These are phyloP conservation scores for Babyrousa celebensis DNA, from an alignment of 2,797 vertebrate genomes.

Conservation along the genomic window DNA sequence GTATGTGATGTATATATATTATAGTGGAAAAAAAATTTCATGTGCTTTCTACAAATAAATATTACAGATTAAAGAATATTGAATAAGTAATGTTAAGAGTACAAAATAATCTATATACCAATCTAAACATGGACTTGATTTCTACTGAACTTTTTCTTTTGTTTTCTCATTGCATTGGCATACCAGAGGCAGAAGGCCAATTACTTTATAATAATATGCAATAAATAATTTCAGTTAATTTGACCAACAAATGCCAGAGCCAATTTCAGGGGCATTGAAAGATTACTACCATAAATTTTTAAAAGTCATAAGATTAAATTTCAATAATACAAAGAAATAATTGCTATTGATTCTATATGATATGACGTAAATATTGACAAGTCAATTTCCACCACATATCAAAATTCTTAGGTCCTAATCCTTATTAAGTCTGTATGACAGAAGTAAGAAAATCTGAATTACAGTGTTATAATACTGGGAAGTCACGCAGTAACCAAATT, in stretches of 20 bases:
- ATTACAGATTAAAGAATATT: conserved; percentile 59
- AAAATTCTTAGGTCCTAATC: conserved; percentile 33
- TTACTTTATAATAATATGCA: not conserved
- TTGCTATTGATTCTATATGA: conserved; percentile 29
- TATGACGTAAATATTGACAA: conserved; percentile 5
- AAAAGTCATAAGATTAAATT: conserved; percentile 58
- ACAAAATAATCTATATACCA: not conserved
- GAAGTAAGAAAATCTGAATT: conserved; percentile 44
- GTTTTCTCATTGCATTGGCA: conserved; percentile 56
- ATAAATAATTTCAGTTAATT: conserved; percentile 60
- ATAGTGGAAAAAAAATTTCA: conserved; percentile 60
- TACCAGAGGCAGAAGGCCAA: not conserved
- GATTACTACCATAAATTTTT: conserved; percentile 25
- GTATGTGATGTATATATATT: not conserved
- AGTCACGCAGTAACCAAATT: not conserved
- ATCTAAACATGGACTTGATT: conserved; percentile 60
- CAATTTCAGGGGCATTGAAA: not conserved
- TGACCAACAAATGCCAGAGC: not conserved
- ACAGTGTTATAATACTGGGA: not conserved
- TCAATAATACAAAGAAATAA: conserved; percentile 54
- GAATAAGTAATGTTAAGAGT: conserved; percentile 56
- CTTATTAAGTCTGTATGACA: conserved; percentile 12
- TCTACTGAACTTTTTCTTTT: conserved; percentile 38
- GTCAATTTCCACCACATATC: conserved; percentile 38
- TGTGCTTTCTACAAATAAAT: not conserved